Percentiles rank a stretch among this genome's conserved stretches.
These are phyloP conservation scores for Lochmaea capreae DNA, from an alignment of 2,888 invertebrate species.

Conservation along the genomic window DNA sequence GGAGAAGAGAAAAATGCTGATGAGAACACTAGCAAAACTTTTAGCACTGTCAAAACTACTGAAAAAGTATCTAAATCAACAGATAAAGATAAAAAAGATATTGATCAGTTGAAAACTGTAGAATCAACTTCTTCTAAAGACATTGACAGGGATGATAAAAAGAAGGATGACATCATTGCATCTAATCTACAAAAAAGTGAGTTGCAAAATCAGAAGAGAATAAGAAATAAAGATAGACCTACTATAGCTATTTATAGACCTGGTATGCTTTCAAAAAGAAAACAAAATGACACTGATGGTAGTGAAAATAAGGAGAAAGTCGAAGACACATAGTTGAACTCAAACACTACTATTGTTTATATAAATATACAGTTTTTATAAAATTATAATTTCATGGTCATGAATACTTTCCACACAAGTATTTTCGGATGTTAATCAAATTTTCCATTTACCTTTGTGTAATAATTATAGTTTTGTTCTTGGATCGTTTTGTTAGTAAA, in stretches of 20 bases:
- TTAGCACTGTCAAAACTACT: conserved; percentile 20
- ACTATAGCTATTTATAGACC: conserved; percentile 92
- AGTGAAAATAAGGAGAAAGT: conserved; percentile 47
- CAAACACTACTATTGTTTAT: neutral
- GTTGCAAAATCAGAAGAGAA: conserved; percentile 62
- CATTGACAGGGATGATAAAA: conserved; percentile 41
- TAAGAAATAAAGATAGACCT: conserved; percentile 82
- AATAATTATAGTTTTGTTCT: too few relatives aligned
- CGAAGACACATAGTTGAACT: conserved; percentile 22
- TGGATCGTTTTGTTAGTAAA: too few relatives aligned
- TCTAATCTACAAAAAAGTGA: conserved; percentile 26
- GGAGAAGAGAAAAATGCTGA: conserved; percentile 25
- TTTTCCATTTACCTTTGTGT: too few relatives aligned
- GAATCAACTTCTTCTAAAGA: conserved; percentile 37
- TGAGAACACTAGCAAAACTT: conserved; percentile 8
- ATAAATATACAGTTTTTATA: neutral
- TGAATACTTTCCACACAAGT: too few relatives aligned
- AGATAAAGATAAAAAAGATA: conserved; percentile 23
- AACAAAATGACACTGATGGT: conserved; percentile 71
- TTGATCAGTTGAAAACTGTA: conserved; percentile 36
- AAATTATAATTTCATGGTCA: too few relatives aligned
- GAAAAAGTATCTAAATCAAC: conserved; percentile 22
- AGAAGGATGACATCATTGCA: conserved; percentile 30
- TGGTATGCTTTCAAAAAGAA: conserved; percentile 85
- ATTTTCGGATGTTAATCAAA: too few relatives aligned